Evolutionary conservation across 2,888 invertebrate genomes (phyloP).

Genomic region (Leptopilina drosophilae): DNA sequence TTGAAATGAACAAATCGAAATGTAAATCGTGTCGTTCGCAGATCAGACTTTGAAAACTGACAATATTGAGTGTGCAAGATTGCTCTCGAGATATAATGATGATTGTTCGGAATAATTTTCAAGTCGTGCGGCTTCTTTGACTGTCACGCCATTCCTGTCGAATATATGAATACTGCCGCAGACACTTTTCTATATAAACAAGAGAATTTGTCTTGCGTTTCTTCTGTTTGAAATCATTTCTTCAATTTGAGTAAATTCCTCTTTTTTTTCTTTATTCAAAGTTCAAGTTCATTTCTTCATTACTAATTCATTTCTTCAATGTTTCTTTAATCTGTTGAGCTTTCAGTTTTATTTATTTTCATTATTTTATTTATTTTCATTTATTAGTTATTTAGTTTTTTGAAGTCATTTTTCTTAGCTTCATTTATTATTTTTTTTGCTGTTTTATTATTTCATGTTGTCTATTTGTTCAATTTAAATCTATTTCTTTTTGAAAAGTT

Average conservation of each 20-base stretch:
- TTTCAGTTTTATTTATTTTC: too few species aligned
- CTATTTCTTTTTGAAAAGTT: too few species aligned
- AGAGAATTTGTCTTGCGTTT: constrained; percentile 48
- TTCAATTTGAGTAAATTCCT: too few species aligned
- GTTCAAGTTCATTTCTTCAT: too few species aligned
- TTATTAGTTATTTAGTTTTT: too few species aligned
- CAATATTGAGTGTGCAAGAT: constrained; percentile 72
- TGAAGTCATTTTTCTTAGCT: background rate
- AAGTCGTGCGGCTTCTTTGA: constrained; percentile 73
- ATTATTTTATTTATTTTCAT: too few species aligned
- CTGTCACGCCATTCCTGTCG: constrained; percentile 68
- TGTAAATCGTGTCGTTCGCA: background rate
- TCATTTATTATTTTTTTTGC: background rate
- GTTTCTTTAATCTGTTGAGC: too few species aligned
- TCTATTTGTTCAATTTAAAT: too few species aligned
- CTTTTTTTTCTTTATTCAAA: too few species aligned
- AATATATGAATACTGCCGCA: constrained; percentile 43
- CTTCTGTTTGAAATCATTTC: background rate
- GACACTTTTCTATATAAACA: constrained; percentile 51
- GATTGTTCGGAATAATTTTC: constrained; percentile 72
- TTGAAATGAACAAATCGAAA: constrained; percentile 17
- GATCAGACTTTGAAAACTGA: constrained; percentile 11
- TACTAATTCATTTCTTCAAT: too few species aligned
- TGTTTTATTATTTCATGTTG: too few species aligned
- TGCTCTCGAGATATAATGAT: constrained; percentile 71